Evolutionary conservation across 2,888 invertebrate genomes (phyloP).

Genomic region (Epiblema foenella): DNA sequence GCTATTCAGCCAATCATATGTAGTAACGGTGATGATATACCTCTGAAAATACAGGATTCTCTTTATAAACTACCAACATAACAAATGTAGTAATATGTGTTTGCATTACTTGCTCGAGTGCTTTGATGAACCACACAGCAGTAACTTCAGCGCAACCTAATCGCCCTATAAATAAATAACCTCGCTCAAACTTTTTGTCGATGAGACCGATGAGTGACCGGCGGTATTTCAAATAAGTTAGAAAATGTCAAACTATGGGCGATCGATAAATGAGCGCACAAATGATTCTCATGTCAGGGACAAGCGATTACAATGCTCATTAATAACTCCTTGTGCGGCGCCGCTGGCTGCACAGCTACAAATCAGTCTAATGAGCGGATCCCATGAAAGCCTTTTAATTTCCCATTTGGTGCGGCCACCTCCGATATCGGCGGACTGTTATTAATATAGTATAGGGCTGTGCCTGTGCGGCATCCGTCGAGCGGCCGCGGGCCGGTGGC

Average conservation of each 20-base stretch:
- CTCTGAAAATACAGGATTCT: not conserved
- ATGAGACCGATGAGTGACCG: constrained; percentile 32
- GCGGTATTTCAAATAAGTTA: constrained; percentile 51
- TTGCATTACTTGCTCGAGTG: not conserved
- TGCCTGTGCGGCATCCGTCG: constrained; percentile 59
- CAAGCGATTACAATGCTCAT: constrained; percentile 74
- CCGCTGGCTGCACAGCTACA: constrained; percentile 71
- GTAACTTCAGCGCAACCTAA: constrained; percentile 11
- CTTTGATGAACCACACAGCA: not conserved
- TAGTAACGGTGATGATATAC: not conserved
- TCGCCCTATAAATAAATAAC: constrained; percentile 20
- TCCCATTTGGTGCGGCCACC: constrained; percentile 80
- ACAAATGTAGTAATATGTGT: too few relatives aligned
- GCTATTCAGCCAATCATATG: not conserved
- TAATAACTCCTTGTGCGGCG: constrained; percentile 78
- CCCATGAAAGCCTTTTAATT: constrained; percentile 84
- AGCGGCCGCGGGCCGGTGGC: constrained; percentile 59
- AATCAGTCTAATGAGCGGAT: constrained; percentile 81
- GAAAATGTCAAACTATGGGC: constrained; percentile 59
- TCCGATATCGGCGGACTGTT: constrained; percentile 78
- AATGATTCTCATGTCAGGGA: constrained; percentile 69
- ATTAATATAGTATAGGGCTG: constrained; percentile 78
- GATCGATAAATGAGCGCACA: constrained; percentile 67
- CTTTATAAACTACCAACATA: too few relatives aligned
- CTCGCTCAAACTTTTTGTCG: not conserved